Conservation (phyloP, 2,888 invertebrate genomes). For the Dicyrtoma fusca region DNA sequence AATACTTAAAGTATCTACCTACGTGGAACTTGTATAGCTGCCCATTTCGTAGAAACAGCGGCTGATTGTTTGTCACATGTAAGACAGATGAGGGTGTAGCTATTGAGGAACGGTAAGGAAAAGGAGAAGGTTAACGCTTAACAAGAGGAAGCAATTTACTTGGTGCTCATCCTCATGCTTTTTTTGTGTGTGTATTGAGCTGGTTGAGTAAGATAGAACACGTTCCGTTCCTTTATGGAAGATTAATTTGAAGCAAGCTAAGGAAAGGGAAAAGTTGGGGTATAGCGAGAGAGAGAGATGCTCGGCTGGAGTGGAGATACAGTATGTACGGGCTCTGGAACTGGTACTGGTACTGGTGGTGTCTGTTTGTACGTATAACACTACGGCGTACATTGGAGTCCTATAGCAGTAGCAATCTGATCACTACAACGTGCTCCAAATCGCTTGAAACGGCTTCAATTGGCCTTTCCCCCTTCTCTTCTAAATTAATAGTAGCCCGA, state of each 20-base stretch:
- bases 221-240: conserved; percentile 46
- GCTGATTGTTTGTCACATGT: not conserved
- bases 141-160: conserved; percentile 48
- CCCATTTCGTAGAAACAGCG: not conserved
- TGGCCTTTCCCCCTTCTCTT: conserved; percentile 35
- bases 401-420: conserved; percentile 33
- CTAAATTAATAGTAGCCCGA: conserved; percentile 32
- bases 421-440: conserved; percentile 41
- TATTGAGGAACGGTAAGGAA: not conserved
- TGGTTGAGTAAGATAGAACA: conserved; percentile 47
- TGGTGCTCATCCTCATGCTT: conserved; percentile 41
- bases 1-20: too few relatives aligned
- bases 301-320: not conserved
- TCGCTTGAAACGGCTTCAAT: conserved; percentile 46
- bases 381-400: too few relatives aligned
- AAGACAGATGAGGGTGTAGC: not conserved
- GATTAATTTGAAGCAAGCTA: conserved; percentile 48
- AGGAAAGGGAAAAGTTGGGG: conserved; percentile 12
- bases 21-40: not conserved
- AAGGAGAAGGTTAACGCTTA: conserved; percentile 39
- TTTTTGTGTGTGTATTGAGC: conserved; percentile 28
- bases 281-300: conserved; percentile 4
- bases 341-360: not conserved
- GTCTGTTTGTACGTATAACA: not conserved
- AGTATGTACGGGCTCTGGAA: not conserved